Evolutionary conservation across 2,888 invertebrate genomes (phyloP).

Genomic region (Xylota sylvarum): DNA sequence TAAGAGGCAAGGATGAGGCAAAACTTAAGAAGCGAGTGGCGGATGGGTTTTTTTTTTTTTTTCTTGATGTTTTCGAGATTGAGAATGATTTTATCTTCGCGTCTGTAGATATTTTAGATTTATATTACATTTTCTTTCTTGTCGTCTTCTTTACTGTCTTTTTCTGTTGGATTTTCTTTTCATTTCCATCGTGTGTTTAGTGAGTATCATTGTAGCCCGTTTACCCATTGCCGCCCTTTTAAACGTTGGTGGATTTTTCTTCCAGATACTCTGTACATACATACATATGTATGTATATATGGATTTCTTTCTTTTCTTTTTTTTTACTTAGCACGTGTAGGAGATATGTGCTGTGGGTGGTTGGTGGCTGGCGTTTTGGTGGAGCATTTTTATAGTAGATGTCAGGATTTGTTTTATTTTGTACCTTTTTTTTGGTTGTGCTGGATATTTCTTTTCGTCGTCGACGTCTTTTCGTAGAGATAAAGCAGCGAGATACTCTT

Average conservation of each 20-base stretch:
- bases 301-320: conserved; percentile 4
- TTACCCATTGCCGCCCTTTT: conserved; percentile 45
- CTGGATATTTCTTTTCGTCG: conserved; percentile 36
- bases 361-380: conserved; percentile 32
- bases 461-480: conserved; percentile 38
- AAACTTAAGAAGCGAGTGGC: not conserved
- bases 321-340: conserved; percentile 64
- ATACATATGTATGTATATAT: conserved; percentile 25
- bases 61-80: conserved; percentile 68
- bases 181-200: conserved; percentile 49
- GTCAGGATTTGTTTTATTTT: conserved; percentile 62
- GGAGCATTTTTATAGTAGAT: conserved; percentile 61
- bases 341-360: conserved; percentile 45
- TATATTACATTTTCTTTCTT: conserved; percentile 37
- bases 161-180: conserved; percentile 42
- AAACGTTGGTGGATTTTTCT: conserved; percentile 50
- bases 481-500: conserved; percentile 27
- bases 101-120: conserved; percentile 73
- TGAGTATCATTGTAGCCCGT: conserved; percentile 46
- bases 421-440: conserved; percentile 46
- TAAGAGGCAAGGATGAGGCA: conserved; percentile 51
- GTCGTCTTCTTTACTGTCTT: conserved; percentile 1
- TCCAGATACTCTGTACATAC: conserved; percentile 43
- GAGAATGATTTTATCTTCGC: conserved; percentile 72
- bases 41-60: conserved; percentile 60